These are phyloP conservation scores for Pissodes strobi DNA, from an alignment of 1,140 invertebrate genomes.

Conservation along the genomic window DNA sequence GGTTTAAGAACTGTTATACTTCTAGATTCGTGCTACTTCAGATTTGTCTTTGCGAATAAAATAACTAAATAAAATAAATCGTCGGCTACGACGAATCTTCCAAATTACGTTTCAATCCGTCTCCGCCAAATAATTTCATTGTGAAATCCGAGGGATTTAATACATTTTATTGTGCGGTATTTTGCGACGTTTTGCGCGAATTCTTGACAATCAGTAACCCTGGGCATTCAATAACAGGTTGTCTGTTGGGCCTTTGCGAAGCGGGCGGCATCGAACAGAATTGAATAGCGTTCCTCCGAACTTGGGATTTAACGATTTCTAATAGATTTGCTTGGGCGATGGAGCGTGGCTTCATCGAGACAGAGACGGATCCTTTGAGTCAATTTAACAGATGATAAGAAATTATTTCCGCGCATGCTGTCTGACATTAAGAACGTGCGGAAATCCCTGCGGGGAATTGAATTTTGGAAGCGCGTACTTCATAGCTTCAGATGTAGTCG, in stretches of 20 bases:
- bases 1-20: no score
- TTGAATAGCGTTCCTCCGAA: conserved; percentile 48
- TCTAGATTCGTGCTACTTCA: no score
- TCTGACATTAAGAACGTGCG: no score
- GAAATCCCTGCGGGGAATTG: no score
- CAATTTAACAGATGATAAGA: no score
- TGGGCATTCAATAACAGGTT: conserved; percentile 52
- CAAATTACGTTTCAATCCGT: conserved; percentile 26
- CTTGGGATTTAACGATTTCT: conserved; percentile 57
- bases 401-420: no score
- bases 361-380: conserved; percentile 28
- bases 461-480: no score
- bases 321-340: conserved; percentile 55
- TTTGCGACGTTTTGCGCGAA: conserved; percentile 32
- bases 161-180: conserved; percentile 39
- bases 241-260: conserved; percentile 42
- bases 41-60: no score
- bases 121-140: conserved; percentile 21
- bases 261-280: conserved; percentile 33
- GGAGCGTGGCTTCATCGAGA: conserved; percentile 36
- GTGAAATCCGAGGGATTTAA: conserved; percentile 30
- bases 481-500: no score
- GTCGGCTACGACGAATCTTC: neutral
- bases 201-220: conserved; percentile 39
- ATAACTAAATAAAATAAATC: neutral